Conservation (phyloP, 2,113 vertebrate genomes). For the Eudyptes chrysolophus region DNA sequence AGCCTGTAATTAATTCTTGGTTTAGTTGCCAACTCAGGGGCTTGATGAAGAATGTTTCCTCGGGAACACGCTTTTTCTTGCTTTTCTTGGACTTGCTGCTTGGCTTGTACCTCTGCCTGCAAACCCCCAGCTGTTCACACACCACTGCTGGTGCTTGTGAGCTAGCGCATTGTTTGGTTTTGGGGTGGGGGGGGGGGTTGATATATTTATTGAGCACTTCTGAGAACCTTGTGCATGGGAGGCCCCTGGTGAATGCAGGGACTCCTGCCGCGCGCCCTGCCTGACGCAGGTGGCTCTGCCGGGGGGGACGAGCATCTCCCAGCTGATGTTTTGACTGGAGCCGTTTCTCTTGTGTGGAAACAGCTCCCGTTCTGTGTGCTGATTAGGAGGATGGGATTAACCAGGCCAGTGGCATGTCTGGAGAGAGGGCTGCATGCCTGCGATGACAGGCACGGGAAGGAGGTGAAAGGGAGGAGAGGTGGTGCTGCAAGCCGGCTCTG, state of each 20-base stretch:
- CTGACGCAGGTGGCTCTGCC: background rate
- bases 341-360: accelerated
- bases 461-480: background rate
- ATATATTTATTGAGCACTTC: background rate
- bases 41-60: background rate
- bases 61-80: slow-evolving; percentile 4
- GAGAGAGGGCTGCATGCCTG: background rate
- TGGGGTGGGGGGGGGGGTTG: no score
- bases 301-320: background rate
- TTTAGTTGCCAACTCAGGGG: background rate
- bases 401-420: accelerated
- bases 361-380: background rate
- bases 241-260: background rate
- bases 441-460: background rate
- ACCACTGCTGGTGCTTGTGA: background rate
- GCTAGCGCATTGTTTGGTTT: background rate
- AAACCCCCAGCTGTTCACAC: background rate
- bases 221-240: background rate
- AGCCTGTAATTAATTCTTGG: background rate
- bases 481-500: background rate
- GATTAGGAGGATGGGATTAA: background rate
- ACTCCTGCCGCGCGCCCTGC: background rate
- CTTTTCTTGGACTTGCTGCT: background rate
- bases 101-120: background rate
- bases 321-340: background rate